A percentile compares a stretch with the other conserved stretches of the same genome.
These are phyloP conservation scores for Musca domestica DNA, from an alignment of 1,140 invertebrate genomes.

Conservation along the genomic window DNA sequence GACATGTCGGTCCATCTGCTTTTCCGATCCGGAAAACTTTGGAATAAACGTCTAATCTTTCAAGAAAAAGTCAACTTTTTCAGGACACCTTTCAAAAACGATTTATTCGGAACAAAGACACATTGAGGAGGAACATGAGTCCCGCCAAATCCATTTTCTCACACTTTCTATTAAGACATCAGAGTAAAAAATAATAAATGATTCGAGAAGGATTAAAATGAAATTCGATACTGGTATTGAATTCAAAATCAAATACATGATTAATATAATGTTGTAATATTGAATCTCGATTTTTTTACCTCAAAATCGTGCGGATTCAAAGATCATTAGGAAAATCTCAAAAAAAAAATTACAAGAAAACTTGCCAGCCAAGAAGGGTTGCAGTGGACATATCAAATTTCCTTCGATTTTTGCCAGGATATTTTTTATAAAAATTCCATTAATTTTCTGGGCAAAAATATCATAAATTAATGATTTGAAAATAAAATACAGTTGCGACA, in stretches of 20 bases:
- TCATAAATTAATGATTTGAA: background rate
- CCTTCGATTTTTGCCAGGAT: background rate
- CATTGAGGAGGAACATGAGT: too few relatives aligned
- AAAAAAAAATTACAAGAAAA: background rate
- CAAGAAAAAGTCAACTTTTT: too few relatives aligned
- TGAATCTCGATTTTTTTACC: background rate
- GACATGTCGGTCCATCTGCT: too few relatives aligned
- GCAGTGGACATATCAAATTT: background rate
- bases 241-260: background rate
- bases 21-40: too few relatives aligned
- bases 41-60: too few relatives aligned
- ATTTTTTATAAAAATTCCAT: background rate
- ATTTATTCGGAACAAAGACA: too few relatives aligned
- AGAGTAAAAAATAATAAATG: too few relatives aligned
- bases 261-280: background rate
- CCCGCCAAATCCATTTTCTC: too few relatives aligned
- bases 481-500: background rate
- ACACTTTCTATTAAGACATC: too few relatives aligned
- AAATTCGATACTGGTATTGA: background rate
- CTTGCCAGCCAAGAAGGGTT: background rate
- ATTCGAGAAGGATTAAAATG: background rate
- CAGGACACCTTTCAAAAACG: too few relatives aligned
- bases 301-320: background rate
- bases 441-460: background rate
- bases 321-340: background rate